Percentiles rank a stretch among this genome's conserved stretches.
Conservation (phyloP, 2,797 vertebrate genomes). For the Anguilla marmorata region DNA sequence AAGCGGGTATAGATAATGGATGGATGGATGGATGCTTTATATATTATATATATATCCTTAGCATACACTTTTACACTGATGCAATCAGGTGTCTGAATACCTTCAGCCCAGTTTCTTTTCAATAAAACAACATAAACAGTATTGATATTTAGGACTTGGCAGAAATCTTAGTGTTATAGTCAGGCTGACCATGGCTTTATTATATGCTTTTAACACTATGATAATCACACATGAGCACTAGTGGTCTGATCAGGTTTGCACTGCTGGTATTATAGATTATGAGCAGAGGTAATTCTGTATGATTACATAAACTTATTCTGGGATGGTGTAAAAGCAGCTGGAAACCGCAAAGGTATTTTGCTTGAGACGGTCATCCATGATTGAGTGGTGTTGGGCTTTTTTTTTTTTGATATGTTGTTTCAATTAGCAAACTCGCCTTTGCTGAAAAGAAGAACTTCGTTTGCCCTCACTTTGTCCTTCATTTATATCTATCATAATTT, state of each 20-base stretch:
- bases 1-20: no score
- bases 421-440: background rate
- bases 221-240: background rate
- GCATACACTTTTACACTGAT: background rate
- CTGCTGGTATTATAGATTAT: background rate
- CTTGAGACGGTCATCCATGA: background rate
- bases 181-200: background rate
- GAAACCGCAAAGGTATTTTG: background rate
- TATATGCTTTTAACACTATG: background rate
- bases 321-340: background rate
- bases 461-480: background rate
- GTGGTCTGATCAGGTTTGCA: background rate
- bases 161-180: background rate
- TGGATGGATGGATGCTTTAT: no score
- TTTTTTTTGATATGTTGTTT: background rate
- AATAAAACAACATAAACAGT: background rate
- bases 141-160: background rate
- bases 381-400: background rate
- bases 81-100: background rate
- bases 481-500: background rate
- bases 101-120: background rate
- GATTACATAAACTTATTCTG: background rate
- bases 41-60: background rate
- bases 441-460: background rate
- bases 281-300: background rate